Evolutionary conservation across 35 echinoderm and acorn worm genomes (phyloP).

Genomic region (Ptychodera flava): DNA sequence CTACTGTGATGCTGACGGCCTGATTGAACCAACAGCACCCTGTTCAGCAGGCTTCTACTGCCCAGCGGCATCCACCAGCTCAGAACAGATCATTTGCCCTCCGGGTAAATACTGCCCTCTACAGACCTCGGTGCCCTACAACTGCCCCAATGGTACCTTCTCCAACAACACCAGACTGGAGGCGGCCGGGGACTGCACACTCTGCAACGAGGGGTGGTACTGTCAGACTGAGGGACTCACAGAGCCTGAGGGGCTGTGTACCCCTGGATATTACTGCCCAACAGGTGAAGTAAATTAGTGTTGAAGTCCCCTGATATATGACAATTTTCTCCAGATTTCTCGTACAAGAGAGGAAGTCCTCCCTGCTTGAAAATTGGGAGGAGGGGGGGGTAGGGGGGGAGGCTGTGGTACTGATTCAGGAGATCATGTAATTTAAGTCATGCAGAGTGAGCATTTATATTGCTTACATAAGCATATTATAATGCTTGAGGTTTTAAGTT

Average conservation of each 20-base stretch:
- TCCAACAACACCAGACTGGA: constrained; percentile 81
- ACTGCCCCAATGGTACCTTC: constrained; percentile 68
- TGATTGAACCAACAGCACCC: constrained; percentile 44
- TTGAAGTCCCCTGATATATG: no score
- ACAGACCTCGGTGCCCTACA: constrained; percentile 56
- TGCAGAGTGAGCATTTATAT: no score
- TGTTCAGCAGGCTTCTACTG: constrained; percentile 85
- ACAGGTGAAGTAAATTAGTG: no score
- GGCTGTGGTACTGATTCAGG: no score
- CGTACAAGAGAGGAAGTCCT: no score
- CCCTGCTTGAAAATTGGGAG: no score
- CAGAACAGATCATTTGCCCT: constrained; percentile 73
- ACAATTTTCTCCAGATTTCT: no score
- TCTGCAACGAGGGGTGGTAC: constrained; percentile 86
- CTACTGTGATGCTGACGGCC: constrained; percentile 61
- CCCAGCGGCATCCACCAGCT: constrained; percentile 47
- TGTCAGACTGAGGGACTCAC: constrained; percentile 83
- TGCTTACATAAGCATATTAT: no score
- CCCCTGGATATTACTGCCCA: constrained; percentile 79
- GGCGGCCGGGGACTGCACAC: constrained; percentile 47
- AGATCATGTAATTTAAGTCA: no score
- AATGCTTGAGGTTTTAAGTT: no score
- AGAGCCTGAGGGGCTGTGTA: constrained; percentile 55
- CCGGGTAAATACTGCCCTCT: constrained; percentile 68
- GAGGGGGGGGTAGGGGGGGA: no score